A percentile compares a stretch with the other conserved stretches of the same genome.
These are phyloP conservation scores for Solen grandis DNA, from an alignment of 1,140 invertebrate species.

Conservation along the genomic window DNA sequence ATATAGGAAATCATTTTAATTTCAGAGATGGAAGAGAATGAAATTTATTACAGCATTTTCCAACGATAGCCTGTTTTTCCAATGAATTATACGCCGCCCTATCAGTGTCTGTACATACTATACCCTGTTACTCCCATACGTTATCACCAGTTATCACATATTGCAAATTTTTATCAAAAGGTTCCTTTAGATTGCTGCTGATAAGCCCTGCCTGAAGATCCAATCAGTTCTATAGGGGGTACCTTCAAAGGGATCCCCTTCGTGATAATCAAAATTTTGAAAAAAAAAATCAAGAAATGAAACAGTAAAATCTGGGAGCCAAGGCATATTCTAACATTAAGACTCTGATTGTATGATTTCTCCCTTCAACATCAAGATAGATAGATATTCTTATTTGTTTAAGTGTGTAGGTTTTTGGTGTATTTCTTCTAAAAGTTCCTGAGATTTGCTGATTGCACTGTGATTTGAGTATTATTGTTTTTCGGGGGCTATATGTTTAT, in stretches of 20 bases:
- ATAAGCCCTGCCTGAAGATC: background rate
- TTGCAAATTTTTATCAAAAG: background rate
- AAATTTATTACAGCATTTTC: background rate
- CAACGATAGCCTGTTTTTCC: background rate
- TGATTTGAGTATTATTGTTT: too few relatives aligned
- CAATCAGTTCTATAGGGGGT: background rate
- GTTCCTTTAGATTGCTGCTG: background rate
- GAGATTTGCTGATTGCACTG: too few relatives aligned
- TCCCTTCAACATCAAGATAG: too few relatives aligned
- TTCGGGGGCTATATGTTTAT: too few relatives aligned
- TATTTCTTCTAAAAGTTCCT: too few relatives aligned
- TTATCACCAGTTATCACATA: background rate
- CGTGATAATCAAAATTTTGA: background rate
- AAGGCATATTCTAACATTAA: too few relatives aligned
- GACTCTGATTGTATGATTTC: too few relatives aligned
- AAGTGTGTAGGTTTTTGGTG: too few relatives aligned
- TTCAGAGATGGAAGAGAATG: background rate
- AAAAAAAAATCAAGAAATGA: too few relatives aligned
- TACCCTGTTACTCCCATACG: background rate
- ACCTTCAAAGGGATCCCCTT: background rate
- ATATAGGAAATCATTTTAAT: slow-evolving; percentile 46
- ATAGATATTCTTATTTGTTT: too few relatives aligned
- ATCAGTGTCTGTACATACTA: background rate
- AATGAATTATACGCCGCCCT: background rate
- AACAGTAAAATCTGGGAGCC: too few relatives aligned